Evolutionary conservation across 2,888 invertebrate genomes (phyloP).

Genomic region (Monopis laevigella): DNA sequence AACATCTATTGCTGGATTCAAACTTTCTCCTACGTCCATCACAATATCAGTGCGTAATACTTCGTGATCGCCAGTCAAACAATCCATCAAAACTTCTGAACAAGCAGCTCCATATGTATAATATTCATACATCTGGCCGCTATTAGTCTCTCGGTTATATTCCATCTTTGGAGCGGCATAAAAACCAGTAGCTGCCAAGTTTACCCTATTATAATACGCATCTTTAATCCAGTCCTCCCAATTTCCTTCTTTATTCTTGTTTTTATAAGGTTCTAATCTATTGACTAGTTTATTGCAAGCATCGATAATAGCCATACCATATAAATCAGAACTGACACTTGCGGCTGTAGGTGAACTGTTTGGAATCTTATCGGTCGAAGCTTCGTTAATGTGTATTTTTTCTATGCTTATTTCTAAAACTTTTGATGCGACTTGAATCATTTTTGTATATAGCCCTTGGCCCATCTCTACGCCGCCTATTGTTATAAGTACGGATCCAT

Average conservation of each 20-base stretch:
- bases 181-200: constrained; percentile 79
- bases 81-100: constrained; percentile 87
- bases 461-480: constrained; percentile 93
- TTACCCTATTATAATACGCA: constrained; percentile 76
- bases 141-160: constrained; percentile 69
- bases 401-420: constrained; percentile 69
- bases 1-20: constrained; percentile 91
- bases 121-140: constrained; percentile 77
- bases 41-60: constrained; percentile 85
- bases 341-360: constrained; percentile 84
- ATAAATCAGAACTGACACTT: constrained; percentile 80
- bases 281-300: constrained; percentile 75
- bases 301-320: constrained; percentile 82
- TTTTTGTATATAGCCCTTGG: constrained; percentile 90
- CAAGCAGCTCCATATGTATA: constrained; percentile 83
- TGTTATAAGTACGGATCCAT: constrained; percentile 81
- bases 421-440: constrained; percentile 83
- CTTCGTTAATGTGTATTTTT: constrained; percentile 78
- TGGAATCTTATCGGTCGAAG: constrained; percentile 83
- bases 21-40: constrained; percentile 89
- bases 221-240: constrained; percentile 83
- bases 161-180: constrained; percentile 74
- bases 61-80: constrained; percentile 87
- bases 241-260: constrained; percentile 71
- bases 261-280: constrained; percentile 73